Percentiles rank a stretch among this genome's conserved stretches.
phyloP scores from a whole-genome alignment of 2,797 vertebrate species.

The Acanthis flammea region DNA sequence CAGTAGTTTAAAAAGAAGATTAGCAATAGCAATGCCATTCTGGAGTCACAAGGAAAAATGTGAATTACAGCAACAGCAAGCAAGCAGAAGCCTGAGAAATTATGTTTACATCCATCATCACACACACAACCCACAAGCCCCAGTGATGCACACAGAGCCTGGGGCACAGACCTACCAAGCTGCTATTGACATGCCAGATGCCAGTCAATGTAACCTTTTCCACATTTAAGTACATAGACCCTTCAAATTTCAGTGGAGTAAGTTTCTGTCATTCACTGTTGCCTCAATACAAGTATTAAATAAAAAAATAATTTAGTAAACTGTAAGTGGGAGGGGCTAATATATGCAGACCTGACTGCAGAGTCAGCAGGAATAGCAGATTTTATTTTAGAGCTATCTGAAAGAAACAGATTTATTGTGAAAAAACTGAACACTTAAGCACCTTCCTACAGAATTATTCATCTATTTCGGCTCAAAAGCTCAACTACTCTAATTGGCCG shows the following conservation, averaged over 20 bases:
- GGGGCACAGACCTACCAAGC: background rate
- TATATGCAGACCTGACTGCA: background rate
- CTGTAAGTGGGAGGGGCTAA: background rate
- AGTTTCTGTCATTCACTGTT: background rate
- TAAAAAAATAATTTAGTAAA: background rate
- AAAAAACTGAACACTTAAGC: background rate
- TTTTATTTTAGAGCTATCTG: background rate
- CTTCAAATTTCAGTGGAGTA: background rate
- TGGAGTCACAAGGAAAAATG: background rate
- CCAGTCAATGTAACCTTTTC: background rate
- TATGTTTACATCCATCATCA: background rate
- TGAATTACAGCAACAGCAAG: background rate
- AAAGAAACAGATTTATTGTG: background rate
- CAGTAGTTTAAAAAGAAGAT: background rate
- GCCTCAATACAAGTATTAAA: background rate
- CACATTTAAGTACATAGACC: background rate
- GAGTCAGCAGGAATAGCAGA: background rate
- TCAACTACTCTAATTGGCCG: background rate
- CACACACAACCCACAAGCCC: fast-evolving
- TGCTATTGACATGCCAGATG: background rate
- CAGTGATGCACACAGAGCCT: background rate
- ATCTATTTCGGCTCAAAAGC: background rate
- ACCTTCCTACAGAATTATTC: background rate
- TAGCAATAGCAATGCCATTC: background rate
- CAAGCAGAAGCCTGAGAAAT: background rate